Base-by-base conservation (phyloP, 2,888 invertebrate genomes). In the Papilio protenor region DNA sequence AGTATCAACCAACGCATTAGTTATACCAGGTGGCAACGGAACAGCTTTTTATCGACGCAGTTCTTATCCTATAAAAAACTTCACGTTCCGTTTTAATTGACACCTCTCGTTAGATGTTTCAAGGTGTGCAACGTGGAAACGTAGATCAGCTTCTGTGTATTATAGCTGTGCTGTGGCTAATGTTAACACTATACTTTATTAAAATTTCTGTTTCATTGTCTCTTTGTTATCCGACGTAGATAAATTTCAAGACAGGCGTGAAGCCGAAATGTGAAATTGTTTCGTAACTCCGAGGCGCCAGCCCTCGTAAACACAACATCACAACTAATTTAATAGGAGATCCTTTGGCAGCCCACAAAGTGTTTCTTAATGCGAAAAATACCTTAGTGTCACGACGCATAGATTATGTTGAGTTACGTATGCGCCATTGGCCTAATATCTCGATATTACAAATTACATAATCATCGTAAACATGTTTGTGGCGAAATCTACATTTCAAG, bases 391-490 rank as follows among this genome's bases (percentile, higher is more conserved):
- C 77, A 72, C 40, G 23, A 16, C 47, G 4, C 81, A 77, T 85
- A 83, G 81, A 87, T 88, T 87, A 87, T 85, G 84, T 82, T 80
- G 83, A 87, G 84, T 86, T 85, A 86, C 84, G 84, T 80, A 84
- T 83, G 80, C 86, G 90, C 88, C 91, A 92, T 90, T 92, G 91
- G 90, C 91, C 90, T 84, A 90, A 85, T 84, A 86, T 75, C 84
- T 84, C 85, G 84, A 85, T 88, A 69, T 79, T 79, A 47, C 47
- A 47, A 11, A 86, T 84, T 81, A 79, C 82, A 85, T 84, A 83
- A 83, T 77, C 79, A 78, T 77, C 55, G 59, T 78, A 52, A 52
- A 73, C 27, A 21, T 57, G 40, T 40, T 57, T 33, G 49, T 49
- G 47, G 69, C 77, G 73, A 80, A 80, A 81, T 61, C 73, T 71